Evolutionary conservation across 2,113 vertebrate species (phyloP).

Genomic region (Apistogramma diplotaenia): DNA sequence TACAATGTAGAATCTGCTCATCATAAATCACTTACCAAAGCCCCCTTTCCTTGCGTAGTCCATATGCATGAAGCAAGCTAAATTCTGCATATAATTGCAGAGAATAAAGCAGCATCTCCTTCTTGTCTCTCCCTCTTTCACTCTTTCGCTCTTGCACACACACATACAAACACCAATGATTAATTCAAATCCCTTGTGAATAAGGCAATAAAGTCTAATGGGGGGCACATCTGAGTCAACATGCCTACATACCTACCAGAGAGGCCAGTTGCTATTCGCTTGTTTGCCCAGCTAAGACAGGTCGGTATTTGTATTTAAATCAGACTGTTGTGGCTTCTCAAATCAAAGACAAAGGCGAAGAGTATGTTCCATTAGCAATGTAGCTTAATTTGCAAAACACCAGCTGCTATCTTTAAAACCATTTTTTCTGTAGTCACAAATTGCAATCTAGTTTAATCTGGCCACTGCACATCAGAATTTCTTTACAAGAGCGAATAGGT

Average conservation of each 20-base stretch:
- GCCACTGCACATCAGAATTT: background rate
- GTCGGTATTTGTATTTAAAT: conserved; percentile 68
- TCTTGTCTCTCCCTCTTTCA: background rate
- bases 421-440: background rate
- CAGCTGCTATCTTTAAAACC: background rate
- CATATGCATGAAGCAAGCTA: background rate
- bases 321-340: conserved; percentile 20
- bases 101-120: background rate
- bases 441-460: background rate
- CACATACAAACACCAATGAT: conserved; percentile 38
- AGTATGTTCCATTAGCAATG: conserved; percentile 1
- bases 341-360: conserved; percentile 18
- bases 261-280: conserved; percentile 23
- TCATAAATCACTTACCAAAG: background rate
- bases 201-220: conserved; percentile 68
- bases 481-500: background rate
- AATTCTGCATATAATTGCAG: background rate
- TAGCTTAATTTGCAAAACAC: background rate
- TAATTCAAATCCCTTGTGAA: conserved; percentile 60
- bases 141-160: background rate
- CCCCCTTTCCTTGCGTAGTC: background rate
- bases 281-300: conserved; percentile 66
- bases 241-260: conserved; percentile 29
- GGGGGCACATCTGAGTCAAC: conserved; percentile 58
- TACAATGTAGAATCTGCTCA: background rate